Evolutionary conservation across 2,797 vertebrate genomes (phyloP), one percentile per base, ranked within the genome.

Genomic region (Rachycentron canadum): DNA sequence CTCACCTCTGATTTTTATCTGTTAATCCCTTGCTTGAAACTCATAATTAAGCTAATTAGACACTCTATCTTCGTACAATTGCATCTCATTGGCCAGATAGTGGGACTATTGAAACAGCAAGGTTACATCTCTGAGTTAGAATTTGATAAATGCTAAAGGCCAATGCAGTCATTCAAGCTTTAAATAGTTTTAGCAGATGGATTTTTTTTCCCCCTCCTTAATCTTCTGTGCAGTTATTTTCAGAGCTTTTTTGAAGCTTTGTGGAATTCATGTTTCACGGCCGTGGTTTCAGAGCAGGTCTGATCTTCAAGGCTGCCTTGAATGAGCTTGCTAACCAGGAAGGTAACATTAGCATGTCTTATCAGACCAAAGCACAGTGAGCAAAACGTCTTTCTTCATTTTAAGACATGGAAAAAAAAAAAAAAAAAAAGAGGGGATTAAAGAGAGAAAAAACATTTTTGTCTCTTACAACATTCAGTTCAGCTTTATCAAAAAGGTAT

Each of bases 21-120:
- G 81, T 79, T 94, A 94, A 95, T 94, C 93, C 93, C 83, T 83
- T 56, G 53, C 78, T 94, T 87, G 85, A 91, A 92, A 93, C 77
- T 90, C 89, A 88, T 93, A 94, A 94, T 94, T 90, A 95, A 89
- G 85, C 85, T 92, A 94, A 95, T 93, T 92, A 92, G 85, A 82
- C 45, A 73, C 65, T 83, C 69, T 89, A 88, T 91, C 81, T 89
- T 62, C 6, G 45, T 60, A 64, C 71, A 84, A 86, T 89, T 91
- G 90, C 82, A 87, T 77, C 87, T 92, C 83, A 84, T 86, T 91
- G 80, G 69, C 43, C 62, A 84, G 88, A 92, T 84, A 90, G 91
- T 74, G 79, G 72, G 77, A 81, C 90, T 85, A 74, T 82, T 89
- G 76, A 88, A 69, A 83, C 72, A 85, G 82, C 90, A 90, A 93